A percentile compares a stretch with the other conserved stretches of the same genome.
Evolutionary conservation across 2,113 vertebrate genomes (phyloP).

Genomic region (Tragelaphus scriptus): DNA sequence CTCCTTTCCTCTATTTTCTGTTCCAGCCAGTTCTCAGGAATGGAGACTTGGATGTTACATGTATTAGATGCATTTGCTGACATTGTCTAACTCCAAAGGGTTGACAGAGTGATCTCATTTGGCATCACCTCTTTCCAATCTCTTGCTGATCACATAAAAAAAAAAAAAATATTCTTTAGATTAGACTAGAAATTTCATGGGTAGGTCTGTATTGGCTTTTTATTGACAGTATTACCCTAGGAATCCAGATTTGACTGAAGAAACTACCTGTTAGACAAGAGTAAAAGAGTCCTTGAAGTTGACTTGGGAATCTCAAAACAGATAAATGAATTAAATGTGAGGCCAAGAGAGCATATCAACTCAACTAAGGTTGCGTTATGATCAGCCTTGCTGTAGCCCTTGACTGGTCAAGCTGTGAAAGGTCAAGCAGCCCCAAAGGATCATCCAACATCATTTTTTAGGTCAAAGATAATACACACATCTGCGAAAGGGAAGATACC

Average conservation of each 20-base stretch:
- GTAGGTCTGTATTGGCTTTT: neutral
- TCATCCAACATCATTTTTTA: neutral
- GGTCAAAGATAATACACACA: neutral
- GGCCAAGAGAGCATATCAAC: neutral
- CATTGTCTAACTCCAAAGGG: neutral
- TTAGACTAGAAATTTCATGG: neutral
- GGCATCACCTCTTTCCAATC: neutral
- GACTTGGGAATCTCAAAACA: neutral
- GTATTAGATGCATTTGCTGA: accelerated
- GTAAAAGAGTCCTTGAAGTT: neutral
- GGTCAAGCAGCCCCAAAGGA: neutral
- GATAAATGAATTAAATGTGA: neutral
- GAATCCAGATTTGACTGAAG: neutral
- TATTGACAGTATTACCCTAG: neutral
- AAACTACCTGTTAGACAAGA: neutral
- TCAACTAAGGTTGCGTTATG: neutral
- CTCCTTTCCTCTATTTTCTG: neutral
- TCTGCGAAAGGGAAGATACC: neutral
- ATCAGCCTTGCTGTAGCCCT: neutral
- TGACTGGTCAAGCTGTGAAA: neutral
- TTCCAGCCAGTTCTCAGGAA: neutral
- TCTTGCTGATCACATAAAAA: neutral
- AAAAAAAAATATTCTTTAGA: neutral
- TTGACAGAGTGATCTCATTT: neutral
- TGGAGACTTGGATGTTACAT: neutral